phyloP scores from a whole-genome alignment of 2,113 vertebrate genomes.

The Caretta caretta region DNA sequence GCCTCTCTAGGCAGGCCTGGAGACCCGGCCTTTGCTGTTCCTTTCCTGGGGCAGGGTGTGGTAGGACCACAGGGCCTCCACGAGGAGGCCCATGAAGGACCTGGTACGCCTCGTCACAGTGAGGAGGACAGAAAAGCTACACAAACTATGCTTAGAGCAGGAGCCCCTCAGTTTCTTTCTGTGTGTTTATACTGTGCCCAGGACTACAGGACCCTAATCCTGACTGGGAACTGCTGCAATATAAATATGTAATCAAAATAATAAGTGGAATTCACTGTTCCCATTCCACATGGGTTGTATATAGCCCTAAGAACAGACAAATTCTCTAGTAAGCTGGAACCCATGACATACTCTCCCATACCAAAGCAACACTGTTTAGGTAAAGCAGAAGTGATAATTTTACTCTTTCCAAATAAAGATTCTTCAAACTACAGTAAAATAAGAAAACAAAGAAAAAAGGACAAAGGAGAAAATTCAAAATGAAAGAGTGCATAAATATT shows the following conservation, averaged over 20 bases:
- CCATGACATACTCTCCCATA: neutral
- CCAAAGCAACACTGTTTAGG: neutral
- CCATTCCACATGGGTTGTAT: accelerated
- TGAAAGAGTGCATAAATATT: neutral
- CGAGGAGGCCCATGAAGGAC: too few relatives aligned
- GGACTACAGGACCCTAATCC: neutral
- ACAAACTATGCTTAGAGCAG: neutral
- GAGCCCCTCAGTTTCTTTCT: neutral
- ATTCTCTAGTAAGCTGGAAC: neutral
- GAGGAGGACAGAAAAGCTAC: neutral
- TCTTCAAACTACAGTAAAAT: neutral
- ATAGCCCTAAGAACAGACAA: neutral
- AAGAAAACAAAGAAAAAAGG: neutral
- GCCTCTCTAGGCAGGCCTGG: too few relatives aligned
- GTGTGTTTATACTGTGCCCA: accelerated
- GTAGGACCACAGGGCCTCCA: too few relatives aligned
- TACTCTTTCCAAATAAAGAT: neutral
- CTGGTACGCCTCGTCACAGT: too few relatives aligned
- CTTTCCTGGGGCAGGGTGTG: too few relatives aligned
- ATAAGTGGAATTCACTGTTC: neutral
- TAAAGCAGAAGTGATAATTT: neutral
- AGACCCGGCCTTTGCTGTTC: too few relatives aligned
- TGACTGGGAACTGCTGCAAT: neutral
- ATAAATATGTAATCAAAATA: neutral
- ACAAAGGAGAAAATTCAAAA: neutral